A percentile compares a stretch with the other conserved stretches of the same genome.
phyloP scores from a whole-genome alignment of 2,797 vertebrate species.

The Selene dorsalis region DNA sequence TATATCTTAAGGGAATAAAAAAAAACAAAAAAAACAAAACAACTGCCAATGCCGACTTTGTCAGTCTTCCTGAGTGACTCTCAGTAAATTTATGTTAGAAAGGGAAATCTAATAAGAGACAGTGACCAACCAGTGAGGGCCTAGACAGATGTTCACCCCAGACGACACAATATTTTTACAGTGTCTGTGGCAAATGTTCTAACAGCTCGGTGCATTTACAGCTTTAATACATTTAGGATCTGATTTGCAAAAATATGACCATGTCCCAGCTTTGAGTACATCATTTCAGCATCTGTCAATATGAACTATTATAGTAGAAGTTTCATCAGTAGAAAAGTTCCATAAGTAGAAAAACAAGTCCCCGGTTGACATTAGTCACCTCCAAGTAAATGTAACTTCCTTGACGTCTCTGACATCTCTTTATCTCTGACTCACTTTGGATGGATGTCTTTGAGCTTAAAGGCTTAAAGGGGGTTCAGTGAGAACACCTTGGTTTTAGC shows the following conservation, averaged over 20 bases:
- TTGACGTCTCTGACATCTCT: conserved; percentile 7
- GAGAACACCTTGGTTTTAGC: conserved; percentile 54
- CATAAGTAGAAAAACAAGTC: too few relatives aligned
- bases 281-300: not conserved
- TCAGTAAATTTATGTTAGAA: conserved; percentile 21
- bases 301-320: not conserved
- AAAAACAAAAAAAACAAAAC: too few relatives aligned
- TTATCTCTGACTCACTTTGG: conserved; percentile 35
- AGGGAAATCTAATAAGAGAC: conserved; percentile 39
- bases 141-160: conserved; percentile 8
- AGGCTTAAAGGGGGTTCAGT: conserved; percentile 55
- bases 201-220: not conserved
- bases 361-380: conserved; percentile 4
- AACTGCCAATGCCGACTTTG: conserved; percentile 14
- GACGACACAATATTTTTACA: conserved; percentile 11
- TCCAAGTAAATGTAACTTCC: conserved; percentile 22
- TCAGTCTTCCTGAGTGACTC: conserved; percentile 47
- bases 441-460: conserved; percentile 45
- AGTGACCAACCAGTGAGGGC: conserved; percentile 11
- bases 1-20: conserved; percentile 39
- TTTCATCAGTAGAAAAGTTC: not conserved
- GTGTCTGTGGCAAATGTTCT: not conserved
- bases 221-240: not conserved
- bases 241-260: not conserved
- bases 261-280: not conserved